Evolutionary conservation across 2,113 vertebrate species (phyloP).

Genomic region (Pteropus alecto): DNA sequence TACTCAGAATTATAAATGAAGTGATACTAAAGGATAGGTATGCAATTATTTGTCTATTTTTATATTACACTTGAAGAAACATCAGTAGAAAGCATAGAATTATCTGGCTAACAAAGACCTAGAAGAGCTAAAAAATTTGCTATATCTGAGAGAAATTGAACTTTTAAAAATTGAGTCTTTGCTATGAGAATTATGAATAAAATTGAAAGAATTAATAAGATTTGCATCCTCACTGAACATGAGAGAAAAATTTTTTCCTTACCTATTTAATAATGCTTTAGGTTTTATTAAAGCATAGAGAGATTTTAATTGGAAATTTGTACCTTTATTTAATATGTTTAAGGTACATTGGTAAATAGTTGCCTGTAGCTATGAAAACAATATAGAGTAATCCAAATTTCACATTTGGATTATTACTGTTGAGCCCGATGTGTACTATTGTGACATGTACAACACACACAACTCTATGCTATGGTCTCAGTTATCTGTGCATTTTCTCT

Average conservation of each 20-base stretch:
- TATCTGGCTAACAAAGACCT: neutral
- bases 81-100: neutral
- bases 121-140: neutral
- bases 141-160: neutral
- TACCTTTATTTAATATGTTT: slow-evolving; percentile 4
- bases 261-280: neutral
- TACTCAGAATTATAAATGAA: slow-evolving; percentile 32
- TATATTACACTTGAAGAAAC: neutral
- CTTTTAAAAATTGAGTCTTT: slow-evolving; percentile 2
- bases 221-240: neutral
- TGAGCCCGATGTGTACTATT: neutral
- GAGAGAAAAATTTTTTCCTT: neutral
- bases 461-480: neutral
- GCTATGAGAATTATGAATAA: neutral
- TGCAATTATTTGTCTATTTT: neutral
- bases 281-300: neutral
- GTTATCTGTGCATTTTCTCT: neutral
- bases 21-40: neutral
- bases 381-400: neutral
- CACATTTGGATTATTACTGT: neutral
- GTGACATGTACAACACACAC: neutral
- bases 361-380: neutral
- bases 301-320: neutral
- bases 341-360: neutral
- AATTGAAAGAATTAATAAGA: neutral